phyloP scores from a whole-genome alignment of 2,888 invertebrate species.

The Spisula subtruncata region DNA sequence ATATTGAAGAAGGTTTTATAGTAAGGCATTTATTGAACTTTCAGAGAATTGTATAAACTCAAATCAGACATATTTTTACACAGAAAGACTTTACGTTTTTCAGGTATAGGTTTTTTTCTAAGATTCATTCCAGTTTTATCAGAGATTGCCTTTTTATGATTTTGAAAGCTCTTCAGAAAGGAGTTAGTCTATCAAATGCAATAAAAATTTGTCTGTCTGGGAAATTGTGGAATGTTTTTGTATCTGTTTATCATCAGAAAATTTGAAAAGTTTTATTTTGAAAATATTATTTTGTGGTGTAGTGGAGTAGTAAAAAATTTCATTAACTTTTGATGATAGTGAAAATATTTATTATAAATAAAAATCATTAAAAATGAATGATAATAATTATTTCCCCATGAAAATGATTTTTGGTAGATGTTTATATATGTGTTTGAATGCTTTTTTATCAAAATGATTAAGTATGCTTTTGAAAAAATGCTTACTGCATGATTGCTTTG shows the following conservation, averaged over 20 bases:
- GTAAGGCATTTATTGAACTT: too few relatives aligned
- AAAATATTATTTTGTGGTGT: background rate
- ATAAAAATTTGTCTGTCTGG: background rate
- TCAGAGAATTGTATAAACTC: too few relatives aligned
- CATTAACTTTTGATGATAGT: background rate
- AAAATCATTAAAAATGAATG: background rate
- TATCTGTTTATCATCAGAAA: background rate
- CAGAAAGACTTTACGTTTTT: background rate
- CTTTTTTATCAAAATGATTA: background rate
- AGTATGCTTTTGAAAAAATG: background rate
- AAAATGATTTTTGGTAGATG: background rate
- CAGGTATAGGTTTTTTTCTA: background rate
- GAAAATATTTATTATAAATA: background rate
- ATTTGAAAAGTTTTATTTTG: background rate
- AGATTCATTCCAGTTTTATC: background rate
- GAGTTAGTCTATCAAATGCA: background rate
- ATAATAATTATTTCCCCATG: background rate
- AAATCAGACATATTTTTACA: too few relatives aligned
- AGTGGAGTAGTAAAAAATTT: background rate
- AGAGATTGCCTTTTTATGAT: conserved; percentile 5
- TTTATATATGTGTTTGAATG: background rate
- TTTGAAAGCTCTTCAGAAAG: background rate
- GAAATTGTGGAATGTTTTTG: background rate
- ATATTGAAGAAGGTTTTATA: too few relatives aligned
- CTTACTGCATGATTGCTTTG: background rate